A percentile compares a stretch with the other conserved stretches of the same genome.
phyloP scores from a whole-genome alignment of 1,140 invertebrate genomes.

The Zaprionus nigranus region DNA sequence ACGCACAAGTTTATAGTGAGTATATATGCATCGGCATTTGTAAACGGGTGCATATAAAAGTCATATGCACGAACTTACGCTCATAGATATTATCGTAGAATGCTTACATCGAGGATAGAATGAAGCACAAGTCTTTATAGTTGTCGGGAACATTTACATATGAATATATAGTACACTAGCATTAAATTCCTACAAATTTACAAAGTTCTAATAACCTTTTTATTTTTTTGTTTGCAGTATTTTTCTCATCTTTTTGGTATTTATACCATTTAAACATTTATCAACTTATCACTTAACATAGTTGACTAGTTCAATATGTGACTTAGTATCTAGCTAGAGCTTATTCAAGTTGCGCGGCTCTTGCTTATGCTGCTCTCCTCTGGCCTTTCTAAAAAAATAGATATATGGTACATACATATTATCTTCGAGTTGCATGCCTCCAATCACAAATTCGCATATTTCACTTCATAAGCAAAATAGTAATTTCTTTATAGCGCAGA shows the following conservation, averaged over 20 bases:
- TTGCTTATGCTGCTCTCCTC: background rate
- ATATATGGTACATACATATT: slow-evolving; percentile 7
- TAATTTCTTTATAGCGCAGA: slow-evolving; percentile 38
- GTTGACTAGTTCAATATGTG: slow-evolving; percentile 5
- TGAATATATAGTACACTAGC: slow-evolving; percentile 44
- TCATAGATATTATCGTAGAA: slow-evolving; percentile 65
- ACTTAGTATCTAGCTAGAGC: background rate
- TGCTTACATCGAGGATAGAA: slow-evolving; percentile 79
- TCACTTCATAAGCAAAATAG: slow-evolving; percentile 50
- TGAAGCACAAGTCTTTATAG: slow-evolving; percentile 83
- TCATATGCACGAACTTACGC: slow-evolving; percentile 57
- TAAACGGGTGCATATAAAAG: slow-evolving; percentile 50
- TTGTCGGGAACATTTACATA: slow-evolving; percentile 74
- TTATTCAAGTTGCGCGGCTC: slow-evolving; percentile 13
- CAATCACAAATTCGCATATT: slow-evolving; percentile 45
- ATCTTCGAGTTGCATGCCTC: background rate
- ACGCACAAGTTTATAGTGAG: slow-evolving; percentile 8
- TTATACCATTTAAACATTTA: slow-evolving; percentile 34
- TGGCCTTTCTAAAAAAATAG: slow-evolving; percentile 35
- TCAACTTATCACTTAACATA: slow-evolving; percentile 30
- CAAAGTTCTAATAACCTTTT: slow-evolving; percentile 32
- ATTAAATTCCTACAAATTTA: slow-evolving; percentile 54
- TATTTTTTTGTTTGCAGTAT: background rate
- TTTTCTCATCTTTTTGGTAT: background rate
- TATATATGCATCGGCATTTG: slow-evolving; percentile 14